Percentiles rank a stretch among this genome's conserved stretches.
These are phyloP conservation scores for Falco biarmicus DNA, from an alignment of 2,797 vertebrate genomes.

Conservation along the genomic window DNA sequence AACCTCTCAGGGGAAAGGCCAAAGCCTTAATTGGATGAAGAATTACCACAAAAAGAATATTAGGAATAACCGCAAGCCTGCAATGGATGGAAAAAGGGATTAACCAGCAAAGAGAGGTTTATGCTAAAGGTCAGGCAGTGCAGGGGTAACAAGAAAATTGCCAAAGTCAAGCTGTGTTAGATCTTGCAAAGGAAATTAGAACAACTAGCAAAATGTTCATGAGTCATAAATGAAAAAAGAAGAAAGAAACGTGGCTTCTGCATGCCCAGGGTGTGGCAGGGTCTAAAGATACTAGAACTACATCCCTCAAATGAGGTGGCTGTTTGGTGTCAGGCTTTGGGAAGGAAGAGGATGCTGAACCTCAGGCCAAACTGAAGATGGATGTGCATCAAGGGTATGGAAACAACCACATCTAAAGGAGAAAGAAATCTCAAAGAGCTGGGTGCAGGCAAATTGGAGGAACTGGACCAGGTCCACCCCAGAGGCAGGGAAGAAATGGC, in stretches of 20 bases:
- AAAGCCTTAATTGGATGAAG: background rate
- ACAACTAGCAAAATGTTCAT: background rate
- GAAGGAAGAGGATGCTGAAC: background rate
- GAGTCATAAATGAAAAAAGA: background rate
- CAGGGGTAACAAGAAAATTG: background rate
- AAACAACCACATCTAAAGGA: background rate
- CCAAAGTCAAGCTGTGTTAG: background rate
- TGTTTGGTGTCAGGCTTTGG: background rate
- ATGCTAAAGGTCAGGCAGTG: background rate
- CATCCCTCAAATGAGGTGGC: background rate
- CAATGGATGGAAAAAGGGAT: background rate
- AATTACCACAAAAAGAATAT: background rate
- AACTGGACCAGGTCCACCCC: background rate
- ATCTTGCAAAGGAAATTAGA: background rate
- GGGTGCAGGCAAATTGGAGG: background rate
- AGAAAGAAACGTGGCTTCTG: background rate
- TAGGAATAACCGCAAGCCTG: background rate
- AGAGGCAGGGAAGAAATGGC: background rate
- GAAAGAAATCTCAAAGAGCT: background rate
- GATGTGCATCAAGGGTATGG: background rate
- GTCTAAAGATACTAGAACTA: background rate
- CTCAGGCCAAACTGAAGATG: background rate
- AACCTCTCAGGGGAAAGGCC: background rate
- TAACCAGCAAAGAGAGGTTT: background rate
- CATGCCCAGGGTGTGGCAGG: background rate